Base-by-base conservation (phyloP, 2,113 vertebrate species). In the Passer domesticus region DNA sequence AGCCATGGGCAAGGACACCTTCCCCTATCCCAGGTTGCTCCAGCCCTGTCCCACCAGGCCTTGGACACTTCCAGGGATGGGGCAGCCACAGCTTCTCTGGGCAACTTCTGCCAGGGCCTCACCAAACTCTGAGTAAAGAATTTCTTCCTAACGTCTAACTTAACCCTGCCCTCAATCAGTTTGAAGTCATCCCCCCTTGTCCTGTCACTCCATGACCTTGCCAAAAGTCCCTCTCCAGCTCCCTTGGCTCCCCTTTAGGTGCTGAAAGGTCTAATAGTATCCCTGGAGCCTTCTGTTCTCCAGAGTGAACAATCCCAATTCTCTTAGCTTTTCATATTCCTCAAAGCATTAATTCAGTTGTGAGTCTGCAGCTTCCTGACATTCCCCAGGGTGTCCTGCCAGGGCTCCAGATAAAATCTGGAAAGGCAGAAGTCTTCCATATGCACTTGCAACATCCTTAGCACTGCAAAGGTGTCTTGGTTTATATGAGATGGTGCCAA, bases 11-110 rank as follows among this genome's bases (percentile, higher is more conserved):
- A 62, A 35, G 13, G 23, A n/a, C 28, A 39, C 4, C 17, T 55
- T 4, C 30, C n/a, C 37, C 22, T 21, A 5, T 2, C 3, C 13
- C 49, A 77, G 13, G 2, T 5, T 64, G 11, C 35, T 83, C 56
- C 23, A 64, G 43, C 3, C 9, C 13, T 0, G 0, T 17, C 16
- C 64, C n/a, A 0, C 37, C 28, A 56, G 49, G 9, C 11, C 20
- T 25, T 37, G 58, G 4, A 30, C 37, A 44, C 7, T 70, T 10
- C 19, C 43, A 70, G 19, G 27, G 19, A 59, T 84, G 28, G 6
- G 17, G 4, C 20, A 84, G 2, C 33, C 50, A 39, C 44, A 64
- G 11, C 24, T 64, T n/a, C 44, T 31, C 66, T 18, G 33, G 35
- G 7, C 5, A 72, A 0, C 15, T 11, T 30, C 24, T 30, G 28